Percentiles rank a stretch among this genome's conserved stretches.
phyloP scores from a whole-genome alignment of 2,113 vertebrate species.

The Gambusia holbrooki region DNA sequence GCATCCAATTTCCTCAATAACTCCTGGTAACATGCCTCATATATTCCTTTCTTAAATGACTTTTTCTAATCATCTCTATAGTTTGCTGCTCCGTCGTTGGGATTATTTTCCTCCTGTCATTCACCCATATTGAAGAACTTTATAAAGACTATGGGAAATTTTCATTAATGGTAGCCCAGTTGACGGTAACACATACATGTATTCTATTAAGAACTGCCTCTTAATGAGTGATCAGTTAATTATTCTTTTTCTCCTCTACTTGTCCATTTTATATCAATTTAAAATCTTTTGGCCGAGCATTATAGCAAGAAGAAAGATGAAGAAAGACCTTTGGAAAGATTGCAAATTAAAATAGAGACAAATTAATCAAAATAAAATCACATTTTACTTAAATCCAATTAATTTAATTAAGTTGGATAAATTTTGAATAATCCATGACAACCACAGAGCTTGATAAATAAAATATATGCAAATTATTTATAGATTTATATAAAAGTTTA shows the following conservation, averaged over 20 bases:
- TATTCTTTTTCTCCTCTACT: not conserved
- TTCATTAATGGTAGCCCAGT: too few species aligned
- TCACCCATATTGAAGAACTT: too few species aligned
- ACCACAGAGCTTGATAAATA: not conserved
- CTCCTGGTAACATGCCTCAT: too few species aligned
- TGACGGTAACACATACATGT: not conserved
- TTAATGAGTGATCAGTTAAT: not conserved
- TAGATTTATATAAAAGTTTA: conserved; percentile 1
- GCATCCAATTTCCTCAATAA: too few species aligned
- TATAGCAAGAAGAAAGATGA: not conserved
- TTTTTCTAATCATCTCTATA: too few species aligned
- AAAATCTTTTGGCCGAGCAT: not conserved
- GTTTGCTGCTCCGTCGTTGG: too few species aligned
- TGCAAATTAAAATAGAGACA: not conserved
- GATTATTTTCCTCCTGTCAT: too few species aligned
- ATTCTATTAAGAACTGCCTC: not conserved
- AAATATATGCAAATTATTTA: not conserved
- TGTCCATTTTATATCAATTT: not conserved
- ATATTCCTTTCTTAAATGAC: too few species aligned
- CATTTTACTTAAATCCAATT: not conserved
- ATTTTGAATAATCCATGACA: not conserved
- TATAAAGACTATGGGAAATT: too few species aligned
- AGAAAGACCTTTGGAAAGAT: not conserved
- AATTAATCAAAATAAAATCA: not conserved
- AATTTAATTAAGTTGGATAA: not conserved